phyloP scores from a whole-genome alignment of 2,888 invertebrate genomes.

The Sericinus montela region DNA sequence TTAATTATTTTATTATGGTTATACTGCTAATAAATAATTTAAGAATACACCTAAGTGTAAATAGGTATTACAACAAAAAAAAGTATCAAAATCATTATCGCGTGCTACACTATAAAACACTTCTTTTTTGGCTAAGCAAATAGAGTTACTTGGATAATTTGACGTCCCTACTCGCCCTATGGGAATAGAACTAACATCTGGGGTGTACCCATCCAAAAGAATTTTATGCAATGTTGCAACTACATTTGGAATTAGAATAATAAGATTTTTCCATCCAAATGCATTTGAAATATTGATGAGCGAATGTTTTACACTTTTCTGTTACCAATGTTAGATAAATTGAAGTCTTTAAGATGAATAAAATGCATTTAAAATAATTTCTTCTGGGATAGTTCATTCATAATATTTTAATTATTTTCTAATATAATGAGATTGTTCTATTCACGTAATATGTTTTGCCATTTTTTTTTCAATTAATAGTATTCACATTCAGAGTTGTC shows the following conservation, averaged over 20 bases:
- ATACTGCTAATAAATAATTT: too few species aligned
- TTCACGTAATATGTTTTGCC: too few species aligned
- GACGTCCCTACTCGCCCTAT: constrained; percentile 39
- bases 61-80: not conserved
- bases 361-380: too few species aligned
- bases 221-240: constrained; percentile 34
- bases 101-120: constrained; percentile 27
- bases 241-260: constrained; percentile 48
- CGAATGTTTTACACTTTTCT: not conserved
- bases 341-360: too few species aligned
- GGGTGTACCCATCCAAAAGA: constrained; percentile 39
- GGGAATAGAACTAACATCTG: constrained; percentile 52
- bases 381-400: too few species aligned
- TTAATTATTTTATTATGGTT: too few species aligned
- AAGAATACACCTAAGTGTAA: too few species aligned
- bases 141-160: constrained; percentile 68
- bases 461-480: too few species aligned
- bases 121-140: constrained; percentile 56
- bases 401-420: too few species aligned
- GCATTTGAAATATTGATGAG: constrained; percentile 49
- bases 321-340: too few species aligned
- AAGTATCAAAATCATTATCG: constrained; percentile 28
- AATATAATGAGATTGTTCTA: too few species aligned
- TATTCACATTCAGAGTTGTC: too few species aligned
- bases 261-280: constrained; percentile 44